Evolutionary conservation across 1,140 invertebrate genomes (phyloP).

Genomic region (Ostrea denselamellosa): DNA sequence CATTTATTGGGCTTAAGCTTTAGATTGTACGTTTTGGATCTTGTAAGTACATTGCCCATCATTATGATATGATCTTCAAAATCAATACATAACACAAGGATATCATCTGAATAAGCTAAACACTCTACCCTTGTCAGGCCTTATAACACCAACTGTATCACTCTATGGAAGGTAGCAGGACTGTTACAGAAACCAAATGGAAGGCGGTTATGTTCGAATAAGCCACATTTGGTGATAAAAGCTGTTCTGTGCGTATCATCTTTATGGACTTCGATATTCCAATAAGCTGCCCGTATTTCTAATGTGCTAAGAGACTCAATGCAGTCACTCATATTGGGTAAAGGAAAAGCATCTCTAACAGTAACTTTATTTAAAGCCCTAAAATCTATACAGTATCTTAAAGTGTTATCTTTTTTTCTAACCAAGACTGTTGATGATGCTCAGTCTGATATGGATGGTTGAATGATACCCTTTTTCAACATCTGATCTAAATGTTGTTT

Average conservation of each 20-base stretch:
- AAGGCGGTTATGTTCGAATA: no score
- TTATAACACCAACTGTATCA: conserved; percentile 59
- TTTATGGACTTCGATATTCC: conserved; percentile 30
- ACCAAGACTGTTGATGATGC: no score
- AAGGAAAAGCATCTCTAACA: conserved; percentile 42
- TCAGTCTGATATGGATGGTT: no score
- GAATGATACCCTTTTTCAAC: no score
- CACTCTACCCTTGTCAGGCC: conserved; percentile 58
- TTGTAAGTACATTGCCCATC: background rate
- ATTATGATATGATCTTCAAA: conserved; percentile 42
- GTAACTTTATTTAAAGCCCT: no score
- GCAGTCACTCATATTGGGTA: conserved; percentile 42
- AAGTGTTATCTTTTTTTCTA: no score
- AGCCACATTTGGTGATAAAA: conserved; percentile 47
- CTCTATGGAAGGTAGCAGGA: conserved; percentile 54
- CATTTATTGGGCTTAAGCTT: conserved; percentile 58
- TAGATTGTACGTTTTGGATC: conserved; percentile 42
- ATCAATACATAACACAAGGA: conserved; percentile 33
- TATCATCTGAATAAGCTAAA: conserved; percentile 46
- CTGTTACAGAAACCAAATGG: conserved; percentile 55
- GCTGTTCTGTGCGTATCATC: conserved; percentile 54
- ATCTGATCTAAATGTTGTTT: no score
- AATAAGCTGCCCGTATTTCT: conserved; percentile 37
- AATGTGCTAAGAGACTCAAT: conserved; percentile 33
- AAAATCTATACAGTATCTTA: no score